These are phyloP conservation scores for Parapristionchus giblindavisi DNA, from an alignment of 2,888 invertebrate genomes.

Conservation along the genomic window DNA sequence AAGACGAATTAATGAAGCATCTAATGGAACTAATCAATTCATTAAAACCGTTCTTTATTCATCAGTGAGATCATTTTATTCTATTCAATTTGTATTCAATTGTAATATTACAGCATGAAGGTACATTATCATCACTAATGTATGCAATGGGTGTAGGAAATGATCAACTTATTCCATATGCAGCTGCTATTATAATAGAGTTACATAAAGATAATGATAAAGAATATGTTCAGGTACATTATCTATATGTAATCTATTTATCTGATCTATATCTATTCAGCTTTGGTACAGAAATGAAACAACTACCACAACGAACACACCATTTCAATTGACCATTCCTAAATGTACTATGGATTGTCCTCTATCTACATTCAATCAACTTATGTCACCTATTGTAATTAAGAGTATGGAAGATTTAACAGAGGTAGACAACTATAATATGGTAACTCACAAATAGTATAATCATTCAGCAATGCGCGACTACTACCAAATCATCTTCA, in stretches of 20 bases:
- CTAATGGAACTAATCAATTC: constrained; percentile 21
- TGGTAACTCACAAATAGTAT: too few species aligned
- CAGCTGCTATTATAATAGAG: constrained; percentile 48
- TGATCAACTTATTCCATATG: constrained; percentile 51
- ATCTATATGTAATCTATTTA: not conserved
- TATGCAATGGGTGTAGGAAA: constrained; percentile 49
- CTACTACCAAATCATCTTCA: too few species aligned
- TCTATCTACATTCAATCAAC: constrained; percentile 38
- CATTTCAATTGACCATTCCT: constrained; percentile 40
- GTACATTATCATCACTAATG: constrained; percentile 47
- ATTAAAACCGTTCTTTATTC: constrained; percentile 46
- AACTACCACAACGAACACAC: not conserved
- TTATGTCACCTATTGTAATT: not conserved
- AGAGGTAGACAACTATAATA: too few species aligned
- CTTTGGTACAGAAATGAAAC: constrained; percentile 46
- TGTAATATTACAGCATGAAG: constrained; percentile 48
- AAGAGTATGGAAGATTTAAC: not conserved
- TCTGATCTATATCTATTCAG: constrained; percentile 12
- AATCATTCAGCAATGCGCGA: too few species aligned
- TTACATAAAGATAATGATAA: constrained; percentile 42
- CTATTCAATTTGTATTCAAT: too few species aligned
- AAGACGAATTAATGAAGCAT: not conserved
- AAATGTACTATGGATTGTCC: constrained; percentile 43
- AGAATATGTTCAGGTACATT: constrained; percentile 42
- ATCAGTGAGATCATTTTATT: constrained; percentile 37